Base-by-base conservation (phyloP, 2,113 vertebrate genomes). In the Macrotis lagotis region DNA sequence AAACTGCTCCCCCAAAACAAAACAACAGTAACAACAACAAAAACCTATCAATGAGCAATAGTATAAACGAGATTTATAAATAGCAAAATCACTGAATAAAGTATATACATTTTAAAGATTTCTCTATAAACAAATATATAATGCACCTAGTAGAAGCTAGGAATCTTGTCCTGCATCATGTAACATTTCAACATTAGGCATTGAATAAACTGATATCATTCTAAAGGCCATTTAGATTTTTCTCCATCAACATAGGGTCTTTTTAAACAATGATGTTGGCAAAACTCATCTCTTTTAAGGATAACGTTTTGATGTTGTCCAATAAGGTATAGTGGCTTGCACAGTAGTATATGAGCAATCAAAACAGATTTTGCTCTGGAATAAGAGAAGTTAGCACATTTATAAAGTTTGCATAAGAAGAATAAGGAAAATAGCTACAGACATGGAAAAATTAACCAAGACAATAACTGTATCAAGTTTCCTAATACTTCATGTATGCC, bases 11-110 rank as follows among this genome's bases (percentile, higher is more conserved):
- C 94, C 96, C 89, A 90, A 91, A 96, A 92, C 95, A 95, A 19
- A 97, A 96, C 1, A 1, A 96, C 51, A 94, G 53, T 97, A 95
- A 88, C 92, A 96, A 90, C 88, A 94, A 94, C 90, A 97, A 97
- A 28, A 95, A 97, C 94, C 94, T 0, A 88, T 95, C 97, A 97
- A 98, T 96, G 96, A 98, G 96, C 22, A 3, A 98, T 19, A 97
- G 96, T 97, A 97, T 97, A 97, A 98, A 96, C 51, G 91, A 94
- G 95, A 97, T 97, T 98, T 98, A 99, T 99, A 99, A 99, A 99
- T 98, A 98, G 97, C 97, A 98, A 98, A 98, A 98, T 98, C 94
- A 98, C 95, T 97, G 98, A 98, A 98, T 98, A 98, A 98, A 98
- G 98, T 98, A 99, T 99, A 98, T 98, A 99, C 98, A 98, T 96